Conservation (phyloP, 1,140 invertebrate species). For the Diploscapter pachys region DNA sequence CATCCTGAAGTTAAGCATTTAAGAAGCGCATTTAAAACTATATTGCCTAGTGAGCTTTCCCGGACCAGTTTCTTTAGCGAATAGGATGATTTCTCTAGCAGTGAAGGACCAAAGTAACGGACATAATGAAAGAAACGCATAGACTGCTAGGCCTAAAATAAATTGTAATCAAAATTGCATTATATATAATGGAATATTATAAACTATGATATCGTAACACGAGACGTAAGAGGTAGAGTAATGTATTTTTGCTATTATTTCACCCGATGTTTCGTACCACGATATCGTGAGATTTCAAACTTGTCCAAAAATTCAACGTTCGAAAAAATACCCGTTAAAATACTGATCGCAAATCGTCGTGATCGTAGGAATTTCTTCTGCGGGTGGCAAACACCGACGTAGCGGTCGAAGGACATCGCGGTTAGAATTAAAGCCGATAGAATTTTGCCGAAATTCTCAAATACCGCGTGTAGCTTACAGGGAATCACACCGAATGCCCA, state of each 20-base stretch:
- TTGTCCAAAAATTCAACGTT: neutral
- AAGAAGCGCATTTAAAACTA: no score
- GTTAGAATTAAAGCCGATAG: constrained; percentile 55
- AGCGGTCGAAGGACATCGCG: constrained; percentile 56
- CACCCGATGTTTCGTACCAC: no score
- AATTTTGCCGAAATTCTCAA: constrained; percentile 59
- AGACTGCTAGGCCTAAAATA: constrained; percentile 46
- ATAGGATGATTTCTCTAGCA: constrained; percentile 54
- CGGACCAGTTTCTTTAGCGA: constrained; percentile 56
- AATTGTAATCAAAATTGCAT: neutral
- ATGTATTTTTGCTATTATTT: constrained; percentile 19
- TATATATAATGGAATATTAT: no score
- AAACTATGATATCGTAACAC: no score
- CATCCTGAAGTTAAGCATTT: constrained; percentile 2
- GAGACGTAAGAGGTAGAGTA: neutral
- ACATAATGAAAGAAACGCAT: constrained; percentile 53
- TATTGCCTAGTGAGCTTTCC: constrained; percentile 5
- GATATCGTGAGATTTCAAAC: no score
- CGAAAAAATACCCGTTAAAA: constrained; percentile 42
- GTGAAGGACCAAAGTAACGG: constrained; percentile 55
- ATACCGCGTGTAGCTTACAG: constrained; percentile 56
- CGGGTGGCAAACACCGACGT: constrained; percentile 53
- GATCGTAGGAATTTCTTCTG: constrained; percentile 48
- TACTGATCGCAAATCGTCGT: constrained; percentile 43
- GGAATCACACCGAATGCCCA: constrained; percentile 57